A percentile compares a stretch with the other conserved stretches of the same genome.
These are phyloP conservation scores for Pristis pectinata DNA, from an alignment of 2,797 vertebrate genomes.

Conservation along the genomic window DNA sequence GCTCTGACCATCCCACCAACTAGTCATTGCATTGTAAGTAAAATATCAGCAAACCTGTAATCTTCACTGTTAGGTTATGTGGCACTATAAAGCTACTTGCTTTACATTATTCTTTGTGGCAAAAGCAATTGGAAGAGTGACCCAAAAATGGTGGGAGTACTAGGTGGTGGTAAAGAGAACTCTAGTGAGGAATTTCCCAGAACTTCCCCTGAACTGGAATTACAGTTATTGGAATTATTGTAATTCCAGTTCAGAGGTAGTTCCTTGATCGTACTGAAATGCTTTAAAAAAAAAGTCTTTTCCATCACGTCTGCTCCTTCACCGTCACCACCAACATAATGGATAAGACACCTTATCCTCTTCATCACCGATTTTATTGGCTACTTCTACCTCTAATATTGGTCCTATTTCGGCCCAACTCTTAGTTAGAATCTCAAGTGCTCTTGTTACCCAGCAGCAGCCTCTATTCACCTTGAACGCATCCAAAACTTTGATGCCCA, in stretches of 20 bases:
- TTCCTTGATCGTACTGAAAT: not conserved
- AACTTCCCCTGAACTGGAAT: no score
- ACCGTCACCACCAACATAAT: not conserved
- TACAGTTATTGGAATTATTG: not conserved
- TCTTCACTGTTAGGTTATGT: not conserved
- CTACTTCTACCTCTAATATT: not conserved
- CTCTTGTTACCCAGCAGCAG: not conserved
- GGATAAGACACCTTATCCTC: not conserved
- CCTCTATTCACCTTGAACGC: not conserved
- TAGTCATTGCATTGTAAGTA: constrained; percentile 61
- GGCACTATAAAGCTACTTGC: not conserved
- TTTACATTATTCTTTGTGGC: not conserved
- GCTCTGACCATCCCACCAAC: constrained; percentile 43
- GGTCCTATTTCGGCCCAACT: not conserved
- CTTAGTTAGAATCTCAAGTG: not conserved
- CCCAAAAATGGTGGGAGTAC: no score
- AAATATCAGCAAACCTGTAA: not conserved
- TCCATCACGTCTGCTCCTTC: no score
- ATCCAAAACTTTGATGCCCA: not conserved
- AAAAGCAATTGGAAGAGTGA: not conserved
- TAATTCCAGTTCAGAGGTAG: not conserved
- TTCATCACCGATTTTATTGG: not conserved
- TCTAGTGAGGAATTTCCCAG: no score
- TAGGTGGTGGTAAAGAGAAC: no score
- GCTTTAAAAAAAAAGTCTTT: no score